Evolutionary conservation across 2,888 invertebrate genomes (phyloP), one percentile per base, ranked within the genome.

Genomic region (Adelphocoris suturalis): DNA sequence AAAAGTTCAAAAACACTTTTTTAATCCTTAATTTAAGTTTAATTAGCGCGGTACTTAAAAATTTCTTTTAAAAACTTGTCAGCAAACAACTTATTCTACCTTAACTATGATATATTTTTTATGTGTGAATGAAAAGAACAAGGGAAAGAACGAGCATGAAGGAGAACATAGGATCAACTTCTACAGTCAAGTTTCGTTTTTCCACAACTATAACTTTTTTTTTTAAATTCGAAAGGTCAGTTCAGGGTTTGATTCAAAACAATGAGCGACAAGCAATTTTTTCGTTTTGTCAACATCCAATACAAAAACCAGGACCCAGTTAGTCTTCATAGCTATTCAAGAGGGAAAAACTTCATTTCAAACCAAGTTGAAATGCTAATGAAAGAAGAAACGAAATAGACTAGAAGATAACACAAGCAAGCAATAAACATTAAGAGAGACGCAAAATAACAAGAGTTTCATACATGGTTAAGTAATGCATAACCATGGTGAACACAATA

Each of bases 351-450:
- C 1, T 37, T 37, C 23, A 82, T 47, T 82, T 47, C 78, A 46
- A 47, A 52, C 12, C 0, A 82, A 19, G 82, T 52, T 52, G 27
- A 82, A 52, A 52, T 48, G 0, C 3, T n/a, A 46, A 46, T n/a
- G n/a, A 80, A 46, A 80, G 27, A 52, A 52, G 16, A 82, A 82
- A 82, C 0, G 48, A 46, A 82, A 52, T 52, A 82, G 82, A 82
- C 82, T 82, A 82, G 82, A 82, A 82, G 82, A 82, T 82, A 82
- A 82, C 82, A 52, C 55, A 52, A 52, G 37, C 46, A 81, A 81
- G 37, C 27, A 80, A 80, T 80, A 80, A 9, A 78, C n/a, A 47
- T 46, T 46, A 46, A 78, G 78, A 78, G 78, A 78, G 78, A 78
- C 78, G 78, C 16, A 47, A 80, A 47, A 3, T 46, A 80, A 80